Base-by-base conservation (phyloP, 2,113 vertebrate genomes). In the Tympanuchus pallidicinctus region DNA sequence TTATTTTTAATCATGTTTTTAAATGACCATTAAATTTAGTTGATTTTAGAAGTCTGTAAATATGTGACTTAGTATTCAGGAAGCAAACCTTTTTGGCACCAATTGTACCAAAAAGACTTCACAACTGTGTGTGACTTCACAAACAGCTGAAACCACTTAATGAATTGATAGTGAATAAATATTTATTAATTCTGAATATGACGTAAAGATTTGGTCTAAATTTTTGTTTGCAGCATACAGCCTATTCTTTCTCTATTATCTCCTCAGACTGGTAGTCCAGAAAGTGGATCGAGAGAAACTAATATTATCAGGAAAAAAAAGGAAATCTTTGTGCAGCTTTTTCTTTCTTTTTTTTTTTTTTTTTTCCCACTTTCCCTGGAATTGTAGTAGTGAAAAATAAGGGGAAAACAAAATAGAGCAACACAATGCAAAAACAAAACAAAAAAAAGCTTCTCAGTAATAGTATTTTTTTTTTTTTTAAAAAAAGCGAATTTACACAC, bases 111-210 rank as follows among this genome's bases (percentile, higher is more conserved):
- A 38, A 38, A 38, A 38, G 38, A 38, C 38, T 38, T 38, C 38
- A 10, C 38, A 38, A 38, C 38, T 38, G 38, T 38, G 9, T 38
- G 38, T 38, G 38, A 87, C 45, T 92, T 95, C 52, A 56, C 86
- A 95, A 95, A 77, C 13, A 92, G 66, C 22, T 84, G 76, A 92
- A 86, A 66, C 40, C 70, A 71, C 45, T 80, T 45, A 85, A 11
- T 67, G 40, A 10, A 73, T 24, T 61, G 38, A 79, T 71, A 71
- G 73, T 54, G 21, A 92, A 64, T 32, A 63, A 32, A 82, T 87
- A 59, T 82, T 88, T 87, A 22, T 61, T 74, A 92, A 47, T 92
- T 93, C 50, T 45, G 59, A 76, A 89, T 12, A 84, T 59, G 42
- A 73, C 40, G 24, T 11, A 47, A 21, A 47, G 4, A 52, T 52